Percentiles rank a stretch among this genome's conserved stretches.
These are phyloP conservation scores for Pseudolaguvia tuberculata DNA, from an alignment of 2,113 vertebrate genomes.

Conservation along the genomic window DNA sequence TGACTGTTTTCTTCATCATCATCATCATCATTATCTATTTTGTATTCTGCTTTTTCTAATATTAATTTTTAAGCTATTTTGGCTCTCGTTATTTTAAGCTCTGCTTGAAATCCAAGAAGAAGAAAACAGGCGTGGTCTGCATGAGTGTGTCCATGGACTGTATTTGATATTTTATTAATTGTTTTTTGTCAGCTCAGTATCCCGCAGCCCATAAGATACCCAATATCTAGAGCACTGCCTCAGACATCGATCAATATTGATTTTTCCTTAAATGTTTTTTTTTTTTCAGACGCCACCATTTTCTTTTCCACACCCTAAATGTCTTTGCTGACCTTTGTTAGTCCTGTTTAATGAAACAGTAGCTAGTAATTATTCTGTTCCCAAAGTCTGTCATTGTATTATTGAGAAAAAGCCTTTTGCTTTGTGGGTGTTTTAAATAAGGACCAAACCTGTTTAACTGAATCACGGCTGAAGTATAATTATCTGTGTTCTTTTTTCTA, in stretches of 20 bases:
- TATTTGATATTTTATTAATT: not conserved
- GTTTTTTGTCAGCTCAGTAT: no score
- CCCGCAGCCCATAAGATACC: conserved; percentile 58
- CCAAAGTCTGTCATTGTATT: not conserved
- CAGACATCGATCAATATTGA: conserved; percentile 63
- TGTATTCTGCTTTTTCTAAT: not conserved
- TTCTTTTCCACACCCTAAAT: conserved; percentile 23
- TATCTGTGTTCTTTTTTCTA: not conserved
- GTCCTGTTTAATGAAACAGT: not conserved
- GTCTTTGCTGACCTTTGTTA: not conserved
- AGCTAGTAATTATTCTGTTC: not conserved
- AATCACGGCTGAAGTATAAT: not conserved
- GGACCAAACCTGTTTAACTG: not conserved
- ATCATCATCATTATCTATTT: no score
- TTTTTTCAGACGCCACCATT: conserved; percentile 45
- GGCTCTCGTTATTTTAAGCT: conserved; percentile 11
- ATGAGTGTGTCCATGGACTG: not conserved
- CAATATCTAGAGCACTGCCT: conserved; percentile 63
- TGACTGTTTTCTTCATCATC: not conserved
- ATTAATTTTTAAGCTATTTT: not conserved
- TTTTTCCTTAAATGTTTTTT: conserved; percentile 60
- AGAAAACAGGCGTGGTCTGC: not conserved
- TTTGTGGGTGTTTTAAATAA: not conserved
- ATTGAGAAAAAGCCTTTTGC: not conserved
- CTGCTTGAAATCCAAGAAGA: not conserved